Evolutionary conservation across 2,113 vertebrate genomes (phyloP).

Genomic region (Oreochromis spilurus): DNA sequence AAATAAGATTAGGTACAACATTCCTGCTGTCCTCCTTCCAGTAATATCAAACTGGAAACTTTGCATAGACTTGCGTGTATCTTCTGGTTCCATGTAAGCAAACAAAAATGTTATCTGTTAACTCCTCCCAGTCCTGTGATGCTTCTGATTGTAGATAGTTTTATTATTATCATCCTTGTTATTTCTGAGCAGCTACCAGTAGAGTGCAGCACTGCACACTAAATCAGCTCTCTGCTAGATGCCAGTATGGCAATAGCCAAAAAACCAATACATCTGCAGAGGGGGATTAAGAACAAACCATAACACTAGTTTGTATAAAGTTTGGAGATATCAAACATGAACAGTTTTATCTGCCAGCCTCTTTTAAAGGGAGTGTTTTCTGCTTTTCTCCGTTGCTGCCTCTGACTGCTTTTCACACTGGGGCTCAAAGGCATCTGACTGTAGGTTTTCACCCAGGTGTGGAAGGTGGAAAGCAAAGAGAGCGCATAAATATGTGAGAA

Average conservation of each 20-base stretch:
- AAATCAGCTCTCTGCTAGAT: background rate
- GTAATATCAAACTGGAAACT: background rate
- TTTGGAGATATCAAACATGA: background rate
- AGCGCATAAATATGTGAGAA: background rate
- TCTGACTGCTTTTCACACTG: background rate
- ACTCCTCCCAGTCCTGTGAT: background rate
- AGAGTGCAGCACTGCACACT: constrained; percentile 14
- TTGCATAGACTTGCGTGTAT: background rate
- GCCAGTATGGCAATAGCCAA: background rate
- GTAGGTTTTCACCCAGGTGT: background rate
- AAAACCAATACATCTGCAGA: background rate
- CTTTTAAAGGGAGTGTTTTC: background rate
- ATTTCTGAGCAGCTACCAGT: background rate
- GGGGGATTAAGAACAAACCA: background rate
- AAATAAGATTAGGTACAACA: background rate
- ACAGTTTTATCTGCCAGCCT: background rate
- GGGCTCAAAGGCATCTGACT: background rate
- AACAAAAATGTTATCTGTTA: background rate
- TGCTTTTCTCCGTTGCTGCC: background rate
- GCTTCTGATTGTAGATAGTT: background rate
- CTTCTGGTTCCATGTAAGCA: background rate
- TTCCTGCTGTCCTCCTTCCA: background rate
- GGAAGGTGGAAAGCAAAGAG: background rate
- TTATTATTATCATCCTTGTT: background rate
- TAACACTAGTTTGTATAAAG: background rate